Percentiles rank a stretch among this genome's conserved stretches.
Evolutionary conservation across 2,113 vertebrate genomes (phyloP).

Genomic region (Tringa solitaria): DNA sequence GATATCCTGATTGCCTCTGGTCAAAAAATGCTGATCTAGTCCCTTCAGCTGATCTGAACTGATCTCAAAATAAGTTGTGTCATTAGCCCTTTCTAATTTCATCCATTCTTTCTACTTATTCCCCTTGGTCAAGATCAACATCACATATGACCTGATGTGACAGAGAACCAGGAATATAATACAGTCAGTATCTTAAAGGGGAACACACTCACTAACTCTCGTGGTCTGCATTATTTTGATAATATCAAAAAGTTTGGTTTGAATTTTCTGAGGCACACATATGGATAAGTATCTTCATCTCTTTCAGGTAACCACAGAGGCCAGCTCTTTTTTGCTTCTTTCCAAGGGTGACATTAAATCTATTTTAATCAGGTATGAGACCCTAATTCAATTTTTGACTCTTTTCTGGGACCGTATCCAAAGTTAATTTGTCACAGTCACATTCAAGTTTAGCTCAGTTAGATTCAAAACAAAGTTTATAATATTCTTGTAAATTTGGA

Average conservation of each 20-base stretch:
- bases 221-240: neutral
- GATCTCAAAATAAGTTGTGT: constrained; percentile 43
- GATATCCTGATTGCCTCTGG: constrained; percentile 43
- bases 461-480: constrained; percentile 10
- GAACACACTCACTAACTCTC: neutral
- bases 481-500: neutral
- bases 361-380: constrained; percentile 38
- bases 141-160: neutral
- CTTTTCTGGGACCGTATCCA: constrained; percentile 26
- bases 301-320: neutral
- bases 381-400: constrained; percentile 28
- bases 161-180: neutral
- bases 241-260: neutral
- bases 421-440: constrained; percentile 27
- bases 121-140: constrained; percentile 14
- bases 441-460: neutral
- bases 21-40: constrained; percentile 50
- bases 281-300: neutral
- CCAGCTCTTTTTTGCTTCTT: neutral
- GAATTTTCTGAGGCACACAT: neutral
- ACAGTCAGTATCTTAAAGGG: neutral
- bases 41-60: constrained; percentile 36
- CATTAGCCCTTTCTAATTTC: constrained; percentile 22
- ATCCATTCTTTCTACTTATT: neutral
- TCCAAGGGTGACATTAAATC: constrained; percentile 25